Evolutionary conservation across 2,888 invertebrate genomes (phyloP), one percentile per base, ranked within the genome.

Genomic region (Lymantria monacha): DNA sequence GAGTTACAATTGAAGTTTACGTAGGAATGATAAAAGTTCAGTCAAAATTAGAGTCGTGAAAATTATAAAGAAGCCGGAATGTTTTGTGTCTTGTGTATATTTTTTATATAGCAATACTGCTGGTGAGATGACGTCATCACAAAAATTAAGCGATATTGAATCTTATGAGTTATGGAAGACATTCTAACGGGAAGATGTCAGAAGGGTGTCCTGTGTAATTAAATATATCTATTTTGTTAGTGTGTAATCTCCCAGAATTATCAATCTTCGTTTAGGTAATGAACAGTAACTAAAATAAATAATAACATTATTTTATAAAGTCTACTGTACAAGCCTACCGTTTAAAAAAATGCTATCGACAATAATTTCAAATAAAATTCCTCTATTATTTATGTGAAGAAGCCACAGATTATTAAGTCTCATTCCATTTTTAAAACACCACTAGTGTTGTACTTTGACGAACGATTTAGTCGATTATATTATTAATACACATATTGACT

Each of bases 131-230:
- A 55, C 59, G 50, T 50, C 49, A 46, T 40, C 15, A 41, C 15
- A 57, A 53, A 50, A 30, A 30, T 45, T 22, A 43, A 43, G 9
- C 1, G 30, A 13, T 22, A 30, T 13, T 36, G 44, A 59, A 61
- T 55, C 62, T 57, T 65, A 65, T 57, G 42, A 57, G 40, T 49
- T 66, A 66, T 69, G 69, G 69, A 69, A 69, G 70, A 70, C 70
- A 9, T 61, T 54, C 45, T 60, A 64, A 60, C 51, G 58, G 56
- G 64, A 60, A 49, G 58, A 30, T 55, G 38, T 49, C 22, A 43
- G 40, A 44, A 43, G 48, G 53, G 37, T 61, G 59, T 53, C 49
- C 51, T 55, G 14, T 30, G 37, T 30, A 31, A 14, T 30, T 37
- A 41, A 30, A 22, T n/a, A 15, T 31, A 11, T 44, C 33, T 40